phyloP scores from a whole-genome alignment of 2,888 invertebrate species.

The Tachina fera region DNA sequence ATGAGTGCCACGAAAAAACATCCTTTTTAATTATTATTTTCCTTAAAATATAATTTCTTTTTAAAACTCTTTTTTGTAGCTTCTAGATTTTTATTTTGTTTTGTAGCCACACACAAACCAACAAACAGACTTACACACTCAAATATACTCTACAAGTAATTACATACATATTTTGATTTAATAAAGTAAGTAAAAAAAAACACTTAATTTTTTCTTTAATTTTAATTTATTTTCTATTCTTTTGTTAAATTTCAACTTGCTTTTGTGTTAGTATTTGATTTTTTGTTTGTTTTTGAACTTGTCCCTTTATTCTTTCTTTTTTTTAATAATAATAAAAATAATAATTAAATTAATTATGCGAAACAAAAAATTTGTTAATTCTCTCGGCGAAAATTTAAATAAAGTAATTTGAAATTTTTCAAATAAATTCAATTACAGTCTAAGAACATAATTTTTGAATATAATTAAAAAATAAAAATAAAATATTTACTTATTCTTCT shows the following conservation, averaged over 20 bases:
- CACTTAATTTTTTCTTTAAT: slow-evolving; percentile 44
- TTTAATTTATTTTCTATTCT: slow-evolving; percentile 48
- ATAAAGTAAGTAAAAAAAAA: slow-evolving; percentile 55
- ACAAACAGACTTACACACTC: slow-evolving; percentile 51
- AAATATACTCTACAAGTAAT: slow-evolving; percentile 26
- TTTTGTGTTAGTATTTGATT: slow-evolving; percentile 44
- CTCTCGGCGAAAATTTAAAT: slow-evolving; percentile 28
- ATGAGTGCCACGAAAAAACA: slow-evolving; percentile 24
- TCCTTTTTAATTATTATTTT: slow-evolving; percentile 17
- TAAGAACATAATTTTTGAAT: slow-evolving; percentile 34
- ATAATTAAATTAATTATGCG: background rate
- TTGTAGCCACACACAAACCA: slow-evolving; percentile 48
- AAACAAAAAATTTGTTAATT: slow-evolving; percentile 34
- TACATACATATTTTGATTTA: slow-evolving; percentile 13
- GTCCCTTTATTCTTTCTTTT: background rate
- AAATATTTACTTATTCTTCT: background rate
- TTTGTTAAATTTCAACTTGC: slow-evolving; percentile 72
- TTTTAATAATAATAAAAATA: background rate
- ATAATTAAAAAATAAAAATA: background rate
- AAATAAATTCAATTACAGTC: slow-evolving; percentile 31
- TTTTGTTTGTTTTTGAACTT: slow-evolving; percentile 7
- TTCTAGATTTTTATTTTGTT: slow-evolving; percentile 32
- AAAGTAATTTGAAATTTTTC: slow-evolving; percentile 71
- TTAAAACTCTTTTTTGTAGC: slow-evolving; percentile 55
- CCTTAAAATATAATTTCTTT: slow-evolving; percentile 26